Conservation (phyloP, 1,140 invertebrate genomes). For the Zaprionus kolodkinae region DNA sequence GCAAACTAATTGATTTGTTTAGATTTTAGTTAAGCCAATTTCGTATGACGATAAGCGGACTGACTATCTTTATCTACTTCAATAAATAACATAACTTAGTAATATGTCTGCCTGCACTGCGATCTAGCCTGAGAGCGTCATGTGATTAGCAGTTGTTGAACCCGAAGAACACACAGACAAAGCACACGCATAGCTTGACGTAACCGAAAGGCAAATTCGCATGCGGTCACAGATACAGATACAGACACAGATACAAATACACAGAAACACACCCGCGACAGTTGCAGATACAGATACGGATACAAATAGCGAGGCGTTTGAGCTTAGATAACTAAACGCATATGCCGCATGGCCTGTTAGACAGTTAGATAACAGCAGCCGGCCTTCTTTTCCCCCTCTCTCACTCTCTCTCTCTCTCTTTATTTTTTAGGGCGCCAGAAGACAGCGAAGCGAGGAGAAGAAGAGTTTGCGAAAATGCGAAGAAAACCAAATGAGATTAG, state of each 20-base stretch:
- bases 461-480: constrained; percentile 51
- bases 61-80: background rate
- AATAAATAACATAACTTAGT: too few species aligned
- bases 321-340: constrained; percentile 57
- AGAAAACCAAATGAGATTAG: constrained; percentile 40
- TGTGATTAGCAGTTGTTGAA: constrained; percentile 81
- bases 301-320: background rate
- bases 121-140: constrained; percentile 37
- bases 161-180: constrained; percentile 45
- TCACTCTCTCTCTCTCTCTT: too few species aligned
- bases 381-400: constrained; percentile 34
- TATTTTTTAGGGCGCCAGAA: constrained; percentile 35
- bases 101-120: constrained; percentile 8
- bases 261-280: background rate
- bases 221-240: constrained; percentile 16
- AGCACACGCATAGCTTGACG: constrained; percentile 6
- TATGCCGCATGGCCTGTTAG: constrained; percentile 17
- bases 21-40: background rate
- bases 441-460: constrained; percentile 13
- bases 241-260: constrained; percentile 17
- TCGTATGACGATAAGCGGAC: background rate
- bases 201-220: constrained; percentile 40
- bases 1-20: background rate
- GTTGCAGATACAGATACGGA: background rate
- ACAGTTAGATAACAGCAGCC: constrained; percentile 68